Conservation (phyloP, 2,113 vertebrate genomes). For the Verasper variegatus region DNA sequence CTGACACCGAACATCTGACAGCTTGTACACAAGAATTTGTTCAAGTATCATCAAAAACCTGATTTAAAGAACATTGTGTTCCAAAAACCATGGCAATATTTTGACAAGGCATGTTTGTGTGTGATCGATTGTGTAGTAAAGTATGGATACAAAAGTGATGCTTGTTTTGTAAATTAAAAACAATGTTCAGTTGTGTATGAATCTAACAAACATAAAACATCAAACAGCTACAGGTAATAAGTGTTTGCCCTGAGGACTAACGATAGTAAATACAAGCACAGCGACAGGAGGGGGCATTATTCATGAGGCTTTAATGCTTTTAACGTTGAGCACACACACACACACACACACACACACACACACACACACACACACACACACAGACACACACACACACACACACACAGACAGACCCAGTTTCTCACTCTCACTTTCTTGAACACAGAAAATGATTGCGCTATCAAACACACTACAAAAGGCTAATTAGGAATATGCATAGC, state of each 20-base stretch:
- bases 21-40: no score
- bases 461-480: conserved; percentile 69
- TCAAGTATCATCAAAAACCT: no score
- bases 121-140: not conserved
- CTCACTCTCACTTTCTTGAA: conserved; percentile 26
- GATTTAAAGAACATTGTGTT: no score
- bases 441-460: conserved; percentile 41
- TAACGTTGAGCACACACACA: conserved; percentile 4
- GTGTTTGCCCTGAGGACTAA: not conserved
- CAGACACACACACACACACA: not conserved
- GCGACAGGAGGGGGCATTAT: conserved; percentile 9
- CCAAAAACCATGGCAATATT: no score
- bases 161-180: not conserved
- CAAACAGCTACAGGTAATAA: conserved; percentile 9
- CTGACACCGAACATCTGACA: no score
- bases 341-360: not conserved
- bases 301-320: conserved; percentile 22
- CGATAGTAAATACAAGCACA: conserved; percentile 15
- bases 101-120: not conserved
- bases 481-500: conserved; percentile 75
- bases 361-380: not conserved
- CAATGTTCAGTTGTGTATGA: conserved; percentile 3
- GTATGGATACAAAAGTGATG: not conserved
- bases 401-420: not conserved
- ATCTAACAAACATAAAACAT: not conserved